Conservation (phyloP, 2,113 vertebrate species). For the Reinhardtius hippoglossoides region DNA sequence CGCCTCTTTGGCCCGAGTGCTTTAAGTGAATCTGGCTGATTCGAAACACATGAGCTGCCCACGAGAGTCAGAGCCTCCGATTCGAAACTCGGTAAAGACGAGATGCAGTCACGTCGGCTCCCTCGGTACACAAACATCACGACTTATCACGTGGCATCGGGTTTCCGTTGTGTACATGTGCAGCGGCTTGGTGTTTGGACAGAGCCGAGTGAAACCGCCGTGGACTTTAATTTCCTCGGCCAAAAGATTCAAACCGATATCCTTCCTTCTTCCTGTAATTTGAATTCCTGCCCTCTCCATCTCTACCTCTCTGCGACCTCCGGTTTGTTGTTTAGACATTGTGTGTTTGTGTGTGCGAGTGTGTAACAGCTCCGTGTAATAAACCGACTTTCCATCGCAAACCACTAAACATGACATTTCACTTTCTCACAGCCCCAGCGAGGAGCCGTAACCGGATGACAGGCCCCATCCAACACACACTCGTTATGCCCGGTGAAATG, state of each 20-base stretch:
- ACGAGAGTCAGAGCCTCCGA: background rate
- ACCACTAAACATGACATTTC: constrained; percentile 23
- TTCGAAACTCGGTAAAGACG: too few species aligned
- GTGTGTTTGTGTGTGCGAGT: background rate
- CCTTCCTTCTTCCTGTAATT: constrained; percentile 32
- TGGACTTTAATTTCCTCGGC: constrained; percentile 30
- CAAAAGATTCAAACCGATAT: constrained; percentile 58
- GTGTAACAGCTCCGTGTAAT: constrained; percentile 3
- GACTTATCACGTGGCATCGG: constrained; percentile 63
- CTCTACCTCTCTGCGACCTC: constrained; percentile 2
- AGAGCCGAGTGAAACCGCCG: constrained; percentile 17
- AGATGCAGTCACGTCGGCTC: background rate
- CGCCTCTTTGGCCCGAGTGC: constrained; percentile 27
- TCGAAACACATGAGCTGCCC: constrained; percentile 63
- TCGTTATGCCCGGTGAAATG: constrained; percentile 1
- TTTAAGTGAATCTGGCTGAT: constrained; percentile 59
- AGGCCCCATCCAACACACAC: constrained; percentile 11
- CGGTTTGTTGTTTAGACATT: background rate
- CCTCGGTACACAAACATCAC: background rate
- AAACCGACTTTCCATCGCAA: constrained; percentile 26
- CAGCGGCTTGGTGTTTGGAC: constrained; percentile 38
- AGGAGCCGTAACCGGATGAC: constrained; percentile 19
- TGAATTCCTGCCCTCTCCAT: constrained; percentile 10
- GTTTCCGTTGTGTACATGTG: constrained; percentile 51
- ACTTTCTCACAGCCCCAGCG: constrained; percentile 16